Evolutionary conservation across 2,888 invertebrate genomes (phyloP), one percentile per base, ranked within the genome.

Genomic region (Spisula solida): DNA sequence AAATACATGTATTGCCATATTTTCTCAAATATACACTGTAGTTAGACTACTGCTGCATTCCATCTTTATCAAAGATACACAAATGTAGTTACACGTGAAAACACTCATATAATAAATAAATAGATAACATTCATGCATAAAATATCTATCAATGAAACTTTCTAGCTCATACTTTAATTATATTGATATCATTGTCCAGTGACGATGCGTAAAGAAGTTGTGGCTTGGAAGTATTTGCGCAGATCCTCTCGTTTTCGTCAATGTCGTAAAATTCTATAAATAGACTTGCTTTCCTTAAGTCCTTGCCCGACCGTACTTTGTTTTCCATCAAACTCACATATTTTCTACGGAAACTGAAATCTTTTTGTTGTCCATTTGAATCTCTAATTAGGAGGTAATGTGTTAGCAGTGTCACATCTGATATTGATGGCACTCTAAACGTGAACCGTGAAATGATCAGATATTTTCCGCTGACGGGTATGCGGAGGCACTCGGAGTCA

Each of bases 161-260:
- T 29, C 4, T 55, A 8, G n/a, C 0, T 84, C 56, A 85, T 41
- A 85, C 55, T 79, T 60, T 78, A 0, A 85, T 34, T 34, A 85
- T 85, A 56, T 55, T 85, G 1, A 85, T 41, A 34, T 85, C 85
- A 56, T 85, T 85, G 79, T 85, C 85, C 20, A 85, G n/a, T n/a
- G 34, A 25, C 20, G 85, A 85, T 34, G n/a, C 25, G 34, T 85
- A 85, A 0, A 85, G 55, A 14, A 85, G 79, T 12, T 79, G 51
- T 12, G 85, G 78, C 1, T 34, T 60, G 16, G 85, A 85, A 1
- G 78, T 78, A 20, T 85, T 85, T 1, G 85, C 55, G 18, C 85
- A 85, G 12, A 85, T 20, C 25, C 79, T 20, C 18, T 85, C 79
- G 12, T 85, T 12, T 16, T 79, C 55, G 20, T 79, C 51, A 20